Percentiles rank a stretch among this genome's conserved stretches.
Evolutionary conservation across 1,140 invertebrate genomes (phyloP).

Genomic region (Micrasema minimum): DNA sequence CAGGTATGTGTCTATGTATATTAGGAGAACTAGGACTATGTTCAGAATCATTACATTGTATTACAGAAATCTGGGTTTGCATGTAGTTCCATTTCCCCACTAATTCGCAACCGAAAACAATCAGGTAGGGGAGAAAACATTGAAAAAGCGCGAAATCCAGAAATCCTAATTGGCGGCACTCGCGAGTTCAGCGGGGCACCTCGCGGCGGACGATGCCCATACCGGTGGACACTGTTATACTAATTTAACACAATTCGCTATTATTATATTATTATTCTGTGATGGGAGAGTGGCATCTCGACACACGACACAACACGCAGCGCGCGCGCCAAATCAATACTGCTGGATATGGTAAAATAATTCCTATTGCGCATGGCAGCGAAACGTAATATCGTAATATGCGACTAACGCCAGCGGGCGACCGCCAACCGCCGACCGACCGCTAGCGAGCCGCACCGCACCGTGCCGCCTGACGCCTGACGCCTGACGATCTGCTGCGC

Average conservation of each 20-base stretch:
- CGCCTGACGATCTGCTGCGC: conserved; percentile 12
- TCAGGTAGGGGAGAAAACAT: neutral
- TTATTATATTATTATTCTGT: neutral
- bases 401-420: neutral
- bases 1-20: too few relatives aligned
- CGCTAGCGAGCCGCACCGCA: too few relatives aligned
- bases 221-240: neutral
- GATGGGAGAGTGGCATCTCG: conserved; percentile 16
- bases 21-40: too few relatives aligned
- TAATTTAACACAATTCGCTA: conserved; percentile 8
- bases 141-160: conserved; percentile 4
- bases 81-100: conserved; percentile 2
- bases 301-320: conserved; percentile 37
- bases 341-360: conserved; percentile 43
- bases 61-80: conserved; percentile 14
- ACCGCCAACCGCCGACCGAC: neutral
- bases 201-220: neutral
- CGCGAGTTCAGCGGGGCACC: conserved; percentile 7
- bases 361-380: conserved; percentile 41
- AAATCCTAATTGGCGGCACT: neutral
- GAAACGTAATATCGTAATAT: conserved; percentile 26
- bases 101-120: conserved; percentile 20
- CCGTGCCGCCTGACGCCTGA: neutral
- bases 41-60: conserved; percentile 4
- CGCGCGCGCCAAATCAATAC: conserved; percentile 45